Conservation (phyloP, 37 sponge, comb jelly and placozoan species). For the Agelas oroides region DNA sequence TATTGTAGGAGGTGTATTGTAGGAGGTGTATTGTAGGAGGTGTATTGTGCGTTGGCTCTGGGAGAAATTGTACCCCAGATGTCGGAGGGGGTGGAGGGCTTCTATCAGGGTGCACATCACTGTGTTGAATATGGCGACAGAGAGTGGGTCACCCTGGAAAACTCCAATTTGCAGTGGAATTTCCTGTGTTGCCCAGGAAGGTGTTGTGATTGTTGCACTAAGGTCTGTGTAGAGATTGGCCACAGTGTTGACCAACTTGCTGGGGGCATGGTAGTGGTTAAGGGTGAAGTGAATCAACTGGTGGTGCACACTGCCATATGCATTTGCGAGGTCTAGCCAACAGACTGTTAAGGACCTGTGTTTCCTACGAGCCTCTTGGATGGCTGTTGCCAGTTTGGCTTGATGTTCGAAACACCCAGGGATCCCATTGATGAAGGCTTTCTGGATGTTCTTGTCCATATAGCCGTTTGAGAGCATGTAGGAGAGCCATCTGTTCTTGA, state of each 20-base stretch:
- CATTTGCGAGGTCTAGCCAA: conserved; percentile 36
- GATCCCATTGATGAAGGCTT: too few relatives aligned
- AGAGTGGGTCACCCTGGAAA: conserved; percentile 37
- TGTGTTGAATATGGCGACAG: conserved; percentile 32
- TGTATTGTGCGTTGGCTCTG: neutral
- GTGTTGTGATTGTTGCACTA: neutral
- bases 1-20: too few relatives aligned
- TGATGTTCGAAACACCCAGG: conserved; percentile 9
- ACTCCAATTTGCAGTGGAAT: conserved; percentile 17
- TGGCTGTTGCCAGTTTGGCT: neutral
- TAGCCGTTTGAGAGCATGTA: too few relatives aligned
- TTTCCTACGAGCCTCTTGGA: conserved; percentile 11
- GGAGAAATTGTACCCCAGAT: conserved; percentile 19
- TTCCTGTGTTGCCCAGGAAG: neutral
- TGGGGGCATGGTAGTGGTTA: conserved; percentile 23
- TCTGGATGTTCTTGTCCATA: too few relatives aligned
- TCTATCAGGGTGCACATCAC: conserved; percentile 40
- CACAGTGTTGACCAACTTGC: neutral
- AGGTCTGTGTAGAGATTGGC: conserved; percentile 2
- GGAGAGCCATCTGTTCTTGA: too few relatives aligned
- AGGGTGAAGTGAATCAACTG: conserved; percentile 2
- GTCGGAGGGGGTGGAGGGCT: neutral
- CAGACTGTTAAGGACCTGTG: conserved; percentile 9
- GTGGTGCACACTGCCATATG: conserved; percentile 40
- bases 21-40: too few relatives aligned